Conservation (phyloP, 2,888 invertebrate genomes). For the Leucoma salicis region DNA sequence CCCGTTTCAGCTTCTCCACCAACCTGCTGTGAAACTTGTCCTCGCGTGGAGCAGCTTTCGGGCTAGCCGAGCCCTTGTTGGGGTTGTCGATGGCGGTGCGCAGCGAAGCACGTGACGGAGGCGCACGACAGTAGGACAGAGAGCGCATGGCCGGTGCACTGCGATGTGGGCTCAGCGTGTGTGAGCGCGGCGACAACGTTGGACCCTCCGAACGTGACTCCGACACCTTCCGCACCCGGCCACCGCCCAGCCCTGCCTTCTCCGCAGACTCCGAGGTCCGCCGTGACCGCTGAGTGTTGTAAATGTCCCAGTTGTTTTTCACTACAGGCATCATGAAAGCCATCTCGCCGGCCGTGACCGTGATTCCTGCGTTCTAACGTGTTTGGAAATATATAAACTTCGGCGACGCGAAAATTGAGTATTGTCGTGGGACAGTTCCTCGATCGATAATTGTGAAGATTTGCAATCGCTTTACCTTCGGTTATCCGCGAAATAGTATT, state of each 20-base stretch:
- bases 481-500: slow-evolving; percentile 36
- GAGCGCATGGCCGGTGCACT: slow-evolving; percentile 85
- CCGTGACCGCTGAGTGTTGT: slow-evolving; percentile 90
- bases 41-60: slow-evolving; percentile 78
- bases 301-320: slow-evolving; percentile 96
- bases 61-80: slow-evolving; percentile 86
- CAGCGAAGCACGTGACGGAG: slow-evolving; percentile 83
- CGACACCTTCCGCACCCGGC: slow-evolving; percentile 87
- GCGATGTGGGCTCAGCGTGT: slow-evolving; percentile 82
- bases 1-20: slow-evolving; percentile 89
- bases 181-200: slow-evolving; percentile 84
- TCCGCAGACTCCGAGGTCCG: slow-evolving; percentile 87
- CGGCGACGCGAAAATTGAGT: slow-evolving; percentile 40
- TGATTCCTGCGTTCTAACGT: slow-evolving; percentile 70
- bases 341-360: slow-evolving; percentile 83
- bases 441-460: slow-evolving; percentile 50
- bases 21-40: slow-evolving; percentile 91
- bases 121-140: slow-evolving; percentile 77
- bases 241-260: slow-evolving; percentile 49
- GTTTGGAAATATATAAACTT: slow-evolving; percentile 58
- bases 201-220: slow-evolving; percentile 90
- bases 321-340: slow-evolving; percentile 98
- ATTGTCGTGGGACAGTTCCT: slow-evolving; percentile 44
- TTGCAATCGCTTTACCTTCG: slow-evolving; percentile 31
- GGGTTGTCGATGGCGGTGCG: slow-evolving; percentile 84